Evolutionary conservation across 2,888 invertebrate species (phyloP), one percentile per base, ranked within the genome.

Genomic region (Marronus borbonicus): DNA sequence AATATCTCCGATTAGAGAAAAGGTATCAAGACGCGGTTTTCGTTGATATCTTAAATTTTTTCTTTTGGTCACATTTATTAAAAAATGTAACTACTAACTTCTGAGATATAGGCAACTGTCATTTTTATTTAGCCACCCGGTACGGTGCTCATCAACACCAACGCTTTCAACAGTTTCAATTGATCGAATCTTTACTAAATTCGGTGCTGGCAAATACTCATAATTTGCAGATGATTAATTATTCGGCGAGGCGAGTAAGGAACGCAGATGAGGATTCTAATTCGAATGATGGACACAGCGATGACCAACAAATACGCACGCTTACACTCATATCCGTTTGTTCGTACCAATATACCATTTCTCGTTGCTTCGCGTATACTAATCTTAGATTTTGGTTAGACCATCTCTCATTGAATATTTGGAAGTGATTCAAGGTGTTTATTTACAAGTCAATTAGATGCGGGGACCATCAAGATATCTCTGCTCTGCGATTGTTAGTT

Each of bases 381-480:
- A 55, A 39, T 55, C 55, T 55, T 20, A 55, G 69, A 1, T 14
- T 52, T 52, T 24, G 69, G 28, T 69, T 69, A 28, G 69, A 50
- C 69, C 52, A 69, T 69, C 69, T 69, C 31, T 69, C 69, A 14
- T 58, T 50, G 49, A 69, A 69, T 52, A 52, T 69, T 52, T 69
- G 69, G 69, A 69, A 50, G 31, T 31, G 52, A 52, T 69, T 69
- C 69, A 69, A 69, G 69, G 52, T 52, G 52, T 55, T 55, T 69
- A 69, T 69, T 69, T 69, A 69, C 69, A 69, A 69, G 69, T 69
- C 52, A 69, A 69, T 69, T 69, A 69, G 55, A 69, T 20, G 55
- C 17, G 17, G 44, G 24, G 5, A n/a, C 17, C 44, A 8, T 66
- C 44, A 44, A 66, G 44, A 66, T 36, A 44, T 66, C 2, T 24